Evolutionary conservation across 2,113 vertebrate genomes (phyloP), one percentile per base, ranked within the genome.

Genomic region (Datnioides undecimradiatus): DNA sequence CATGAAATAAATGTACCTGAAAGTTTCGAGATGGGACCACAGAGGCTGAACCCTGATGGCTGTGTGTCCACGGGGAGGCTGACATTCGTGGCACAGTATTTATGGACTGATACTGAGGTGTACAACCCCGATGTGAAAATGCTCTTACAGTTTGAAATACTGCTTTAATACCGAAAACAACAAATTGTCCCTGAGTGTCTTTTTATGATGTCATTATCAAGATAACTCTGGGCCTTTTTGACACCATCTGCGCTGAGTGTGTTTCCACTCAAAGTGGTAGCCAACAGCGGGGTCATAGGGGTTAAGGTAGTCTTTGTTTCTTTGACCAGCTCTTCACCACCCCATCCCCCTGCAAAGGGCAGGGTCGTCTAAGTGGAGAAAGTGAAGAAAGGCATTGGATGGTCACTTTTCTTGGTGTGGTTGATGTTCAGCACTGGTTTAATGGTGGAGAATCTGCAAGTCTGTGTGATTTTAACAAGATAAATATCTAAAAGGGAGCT

Each of bases 261-360:
- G 21, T 60, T 34, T 31, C 12, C 49, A 34, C 59, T 73, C 49
- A 5, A 5, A 48, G 60, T 57, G 49, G 38, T 64, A 17, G 70
- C 64, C 63, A 31, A 58, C 62, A 69, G 72, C 48, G 10, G 43
- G 86, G 82, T 91, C 81, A 67, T 17, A 31, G 71, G 71, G 88
- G 76, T 89, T 77, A 76, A 59, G 59, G 14, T 40, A 23, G 46
- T 76, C 81, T 87, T 90, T 89, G 78, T 92, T 82, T 82, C 46
- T 73, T 45, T 34, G 3, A 45, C 49, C 76, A 79, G 33, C 31
- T 70, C 66, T 76, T 3, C n/a, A 34, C 21, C 33, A 27, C 73
- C 71, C 86, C 85, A 75, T 86, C 75, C 88, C 76, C 82, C 85
- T n/a, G n/a, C 72, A 79, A 29, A 73, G 64, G 52, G 2, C 14